Conservation (phyloP, 2,113 vertebrate genomes). For the Semnornis frantzii region DNA sequence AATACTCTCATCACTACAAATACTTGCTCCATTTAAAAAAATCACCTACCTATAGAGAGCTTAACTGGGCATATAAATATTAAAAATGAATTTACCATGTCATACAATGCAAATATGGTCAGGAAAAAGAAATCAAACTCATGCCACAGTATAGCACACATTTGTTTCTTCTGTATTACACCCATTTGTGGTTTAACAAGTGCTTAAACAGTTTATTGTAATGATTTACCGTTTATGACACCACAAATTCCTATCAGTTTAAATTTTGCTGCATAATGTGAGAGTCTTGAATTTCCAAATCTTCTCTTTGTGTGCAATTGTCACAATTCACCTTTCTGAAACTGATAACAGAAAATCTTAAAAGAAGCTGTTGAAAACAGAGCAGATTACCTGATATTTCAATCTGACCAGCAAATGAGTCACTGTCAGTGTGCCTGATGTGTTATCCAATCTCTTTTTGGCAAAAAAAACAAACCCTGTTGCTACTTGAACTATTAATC, state of each 20-base stretch:
- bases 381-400: conserved; percentile 17
- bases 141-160: neutral
- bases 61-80: neutral
- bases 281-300: conserved; percentile 22
- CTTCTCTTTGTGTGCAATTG: conserved; percentile 25
- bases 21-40: neutral
- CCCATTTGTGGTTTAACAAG: conserved; percentile 15
- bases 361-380: conserved; percentile 53
- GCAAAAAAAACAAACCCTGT: neutral
- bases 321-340: conserved; percentile 35
- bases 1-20: neutral
- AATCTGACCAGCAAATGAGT: conserved; percentile 29
- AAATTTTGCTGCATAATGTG: conserved; percentile 30
- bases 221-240: conserved; percentile 20
- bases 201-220: conserved; percentile 22
- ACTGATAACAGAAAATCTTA: neutral
- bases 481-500: conserved; percentile 60
- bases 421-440: conserved; percentile 11
- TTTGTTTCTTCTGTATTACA: neutral
- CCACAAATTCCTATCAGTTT: neutral
- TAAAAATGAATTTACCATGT: neutral
- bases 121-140: neutral
- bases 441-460: neutral
- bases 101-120: neutral
- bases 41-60: neutral